phyloP scores from a whole-genome alignment of 2,113 vertebrate genomes.

The Micronycteris hirsuta region DNA sequence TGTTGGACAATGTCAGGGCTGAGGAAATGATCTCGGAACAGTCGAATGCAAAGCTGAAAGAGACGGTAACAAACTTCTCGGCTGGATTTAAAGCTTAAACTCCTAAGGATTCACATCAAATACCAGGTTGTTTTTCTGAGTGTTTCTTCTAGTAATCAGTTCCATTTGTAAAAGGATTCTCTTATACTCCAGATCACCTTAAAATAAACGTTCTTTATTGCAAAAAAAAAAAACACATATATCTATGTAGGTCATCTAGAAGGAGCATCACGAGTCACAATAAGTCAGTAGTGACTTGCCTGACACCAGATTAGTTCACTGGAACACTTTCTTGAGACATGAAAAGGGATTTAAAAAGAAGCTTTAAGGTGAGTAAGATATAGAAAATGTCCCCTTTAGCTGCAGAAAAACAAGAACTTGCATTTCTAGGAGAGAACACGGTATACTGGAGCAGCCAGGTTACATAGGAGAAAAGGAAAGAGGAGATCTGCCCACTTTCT shows the following conservation, averaged over 20 bases:
- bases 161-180: background rate
- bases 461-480: background rate
- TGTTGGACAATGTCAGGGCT: background rate
- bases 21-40: background rate
- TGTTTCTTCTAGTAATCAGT: background rate
- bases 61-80: background rate
- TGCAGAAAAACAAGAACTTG: background rate
- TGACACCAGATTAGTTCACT: background rate
- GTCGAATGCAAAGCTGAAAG: background rate
- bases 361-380: background rate
- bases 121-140: background rate
- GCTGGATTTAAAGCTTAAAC: background rate
- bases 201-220: background rate
- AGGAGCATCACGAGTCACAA: background rate
- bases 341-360: background rate
- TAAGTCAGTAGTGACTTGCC: background rate
- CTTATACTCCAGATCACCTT: background rate
- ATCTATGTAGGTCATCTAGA: constrained; percentile 21
- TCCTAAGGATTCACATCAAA: background rate
- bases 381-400: background rate
- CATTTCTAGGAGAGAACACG: background rate
- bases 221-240: background rate
- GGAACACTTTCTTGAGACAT: background rate
- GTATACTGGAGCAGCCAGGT: background rate
- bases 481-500: background rate